Conservation (phyloP, 2,797 vertebrate genomes). For the Mergus octosetaceus region DNA sequence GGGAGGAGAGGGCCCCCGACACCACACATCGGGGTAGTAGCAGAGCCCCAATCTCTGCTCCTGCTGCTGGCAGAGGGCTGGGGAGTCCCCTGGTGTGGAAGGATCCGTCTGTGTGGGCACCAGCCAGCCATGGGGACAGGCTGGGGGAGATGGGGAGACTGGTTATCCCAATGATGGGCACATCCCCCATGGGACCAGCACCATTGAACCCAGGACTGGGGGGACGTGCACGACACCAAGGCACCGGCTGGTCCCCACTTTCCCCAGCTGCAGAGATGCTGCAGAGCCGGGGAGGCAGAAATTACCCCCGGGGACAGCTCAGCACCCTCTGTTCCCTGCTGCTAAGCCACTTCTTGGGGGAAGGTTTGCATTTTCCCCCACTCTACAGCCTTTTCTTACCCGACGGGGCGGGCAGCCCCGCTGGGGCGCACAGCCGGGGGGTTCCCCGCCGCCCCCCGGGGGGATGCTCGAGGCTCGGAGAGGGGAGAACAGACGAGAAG, state of each 20-base stretch:
- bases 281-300: background rate
- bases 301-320: background rate
- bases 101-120: background rate
- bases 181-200: background rate
- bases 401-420: background rate
- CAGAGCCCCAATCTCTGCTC: background rate
- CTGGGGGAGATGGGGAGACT: background rate
- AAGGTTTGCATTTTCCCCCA: background rate
- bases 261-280: background rate
- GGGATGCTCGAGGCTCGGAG: background rate
- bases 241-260: accelerated
- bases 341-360: no score
- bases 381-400: background rate
- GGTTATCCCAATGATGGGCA: accelerated
- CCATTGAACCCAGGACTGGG: background rate
- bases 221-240: accelerated
- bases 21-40: background rate
- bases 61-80: background rate
- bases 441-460: no score
- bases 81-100: background rate
- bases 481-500: background rate
- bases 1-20: background rate
- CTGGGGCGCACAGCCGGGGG: background rate
- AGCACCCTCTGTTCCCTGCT: background rate
- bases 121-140: background rate